Evolutionary conservation across 2,113 vertebrate species (phyloP).

Genomic region (Corythaixoides concolor): DNA sequence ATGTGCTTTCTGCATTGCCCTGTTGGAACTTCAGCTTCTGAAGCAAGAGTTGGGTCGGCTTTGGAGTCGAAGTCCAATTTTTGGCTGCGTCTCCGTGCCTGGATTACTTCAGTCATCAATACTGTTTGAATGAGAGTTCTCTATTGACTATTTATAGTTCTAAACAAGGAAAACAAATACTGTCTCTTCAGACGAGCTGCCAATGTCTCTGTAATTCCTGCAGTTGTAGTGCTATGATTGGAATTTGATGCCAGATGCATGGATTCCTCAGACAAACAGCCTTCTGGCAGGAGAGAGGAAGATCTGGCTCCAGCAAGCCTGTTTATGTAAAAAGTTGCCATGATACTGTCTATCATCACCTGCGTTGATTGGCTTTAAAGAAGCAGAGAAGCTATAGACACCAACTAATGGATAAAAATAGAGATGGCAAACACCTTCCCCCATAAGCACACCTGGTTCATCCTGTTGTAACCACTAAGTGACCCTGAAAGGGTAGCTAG

Average conservation of each 20-base stretch:
- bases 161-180: conserved; percentile 63
- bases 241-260: conserved; percentile 63
- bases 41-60: background rate
- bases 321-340: conserved; percentile 4
- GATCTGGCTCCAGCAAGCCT: conserved; percentile 21
- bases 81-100: background rate
- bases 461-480: background rate
- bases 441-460: background rate
- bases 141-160: conserved; percentile 56
- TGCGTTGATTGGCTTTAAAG: background rate
- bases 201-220: conserved; percentile 27
- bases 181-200: conserved; percentile 54
- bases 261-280: conserved; percentile 54
- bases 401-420: background rate
- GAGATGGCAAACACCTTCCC: background rate
- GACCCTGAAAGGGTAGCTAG: background rate
- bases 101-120: conserved; percentile 8
- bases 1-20: background rate
- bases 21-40: background rate
- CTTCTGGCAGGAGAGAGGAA: conserved; percentile 47
- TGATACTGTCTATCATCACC: conserved; percentile 22
- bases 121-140: conserved; percentile 24
- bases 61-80: background rate
- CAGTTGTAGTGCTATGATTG: conserved; percentile 27
- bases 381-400: background rate